These are phyloP conservation scores for Tichodroma muraria DNA, from an alignment of 2,113 vertebrate species.

Conservation along the genomic window DNA sequence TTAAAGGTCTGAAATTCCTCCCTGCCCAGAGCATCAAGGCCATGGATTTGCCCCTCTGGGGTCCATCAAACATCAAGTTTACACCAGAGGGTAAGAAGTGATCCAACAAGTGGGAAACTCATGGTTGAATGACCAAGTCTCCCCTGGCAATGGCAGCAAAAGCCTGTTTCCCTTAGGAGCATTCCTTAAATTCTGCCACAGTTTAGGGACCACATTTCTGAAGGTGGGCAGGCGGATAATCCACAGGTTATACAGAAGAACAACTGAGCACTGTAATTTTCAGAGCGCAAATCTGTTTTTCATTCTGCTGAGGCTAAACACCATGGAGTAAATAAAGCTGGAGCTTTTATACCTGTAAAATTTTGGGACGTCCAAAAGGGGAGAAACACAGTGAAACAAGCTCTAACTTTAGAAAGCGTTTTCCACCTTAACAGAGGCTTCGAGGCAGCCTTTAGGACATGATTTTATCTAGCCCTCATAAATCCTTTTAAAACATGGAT, in stretches of 20 bases:
- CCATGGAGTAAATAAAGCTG: neutral
- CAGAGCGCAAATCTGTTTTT: neutral
- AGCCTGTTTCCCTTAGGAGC: neutral
- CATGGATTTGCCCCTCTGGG: fast-evolving
- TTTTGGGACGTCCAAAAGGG: neutral
- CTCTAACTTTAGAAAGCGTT: neutral
- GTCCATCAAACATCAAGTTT: neutral
- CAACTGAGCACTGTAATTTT: neutral
- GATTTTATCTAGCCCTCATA: neutral
- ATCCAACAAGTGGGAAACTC: neutral
- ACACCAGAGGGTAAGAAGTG: neutral
- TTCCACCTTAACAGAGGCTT: neutral
- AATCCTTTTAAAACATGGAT: neutral
- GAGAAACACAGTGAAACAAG: neutral
- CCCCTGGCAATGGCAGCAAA: neutral
- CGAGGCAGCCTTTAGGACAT: neutral
- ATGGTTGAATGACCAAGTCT: neutral
- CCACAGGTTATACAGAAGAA: neutral
- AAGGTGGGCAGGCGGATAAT: neutral
- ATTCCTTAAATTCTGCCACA: neutral
- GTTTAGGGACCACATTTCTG: fast-evolving
- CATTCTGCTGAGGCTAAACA: neutral
- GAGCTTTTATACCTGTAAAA: neutral
- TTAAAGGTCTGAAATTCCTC: neutral
- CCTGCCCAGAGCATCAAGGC: neutral